These are phyloP conservation scores for Scaptodrosophila latifasciaeformis DNA, from an alignment of 2,888 invertebrate species.

Conservation along the genomic window DNA sequence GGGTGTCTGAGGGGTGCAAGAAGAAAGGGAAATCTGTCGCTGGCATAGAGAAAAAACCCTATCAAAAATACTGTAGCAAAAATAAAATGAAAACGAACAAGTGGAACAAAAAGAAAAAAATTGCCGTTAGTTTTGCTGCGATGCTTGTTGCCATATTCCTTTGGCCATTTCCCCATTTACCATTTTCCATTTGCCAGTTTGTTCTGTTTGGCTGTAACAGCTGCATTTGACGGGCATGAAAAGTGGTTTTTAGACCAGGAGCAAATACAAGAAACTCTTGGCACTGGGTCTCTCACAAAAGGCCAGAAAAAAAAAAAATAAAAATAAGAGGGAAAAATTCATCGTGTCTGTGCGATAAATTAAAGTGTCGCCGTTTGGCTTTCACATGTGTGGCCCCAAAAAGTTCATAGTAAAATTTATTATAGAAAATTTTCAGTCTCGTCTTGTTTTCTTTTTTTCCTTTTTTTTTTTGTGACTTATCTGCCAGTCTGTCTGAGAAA, in stretches of 20 bases:
- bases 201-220: conserved; percentile 46
- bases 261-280: conserved; percentile 38
- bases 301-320: conserved; percentile 2
- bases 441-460: too few species aligned
- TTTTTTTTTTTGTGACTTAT: too few species aligned
- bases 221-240: conserved; percentile 69
- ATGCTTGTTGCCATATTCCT: too few species aligned
- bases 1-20: background rate
- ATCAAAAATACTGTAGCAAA: conserved; percentile 29
- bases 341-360: conserved; percentile 52
- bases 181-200: conserved; percentile 13
- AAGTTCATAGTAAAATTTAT: conserved; percentile 52
- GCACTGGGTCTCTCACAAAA: conserved; percentile 23
- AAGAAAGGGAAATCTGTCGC: background rate
- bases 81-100: conserved; percentile 27
- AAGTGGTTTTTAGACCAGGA: conserved; percentile 56
- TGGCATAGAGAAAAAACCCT: conserved; percentile 23
- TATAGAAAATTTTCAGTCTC: conserved; percentile 24
- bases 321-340: conserved; percentile 37
- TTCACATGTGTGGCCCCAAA: conserved; percentile 3
- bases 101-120: too few species aligned
- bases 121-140: conserved; percentile 49
- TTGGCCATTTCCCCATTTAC: conserved; percentile 42
- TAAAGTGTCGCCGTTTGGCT: conserved; percentile 38
- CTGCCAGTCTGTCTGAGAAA: too few species aligned